Conservation (phyloP, 2,888 invertebrate genomes). For the Mycalesis mineus region DNA sequence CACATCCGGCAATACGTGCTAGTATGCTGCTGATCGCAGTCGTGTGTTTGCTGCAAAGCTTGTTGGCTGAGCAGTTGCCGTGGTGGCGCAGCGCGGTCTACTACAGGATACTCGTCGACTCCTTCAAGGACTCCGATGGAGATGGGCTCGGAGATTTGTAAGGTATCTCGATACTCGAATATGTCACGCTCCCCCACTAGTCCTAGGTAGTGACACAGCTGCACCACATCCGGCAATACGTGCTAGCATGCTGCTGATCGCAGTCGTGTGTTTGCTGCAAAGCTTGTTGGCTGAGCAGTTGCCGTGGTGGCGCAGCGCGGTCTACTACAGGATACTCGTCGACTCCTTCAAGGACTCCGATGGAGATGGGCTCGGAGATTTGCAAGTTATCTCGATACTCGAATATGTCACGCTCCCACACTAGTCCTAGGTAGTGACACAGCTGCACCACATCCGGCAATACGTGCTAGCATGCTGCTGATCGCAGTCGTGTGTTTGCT, state of each 20-base stretch:
- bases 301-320: constrained; percentile 87
- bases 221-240: not conserved
- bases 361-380: constrained; percentile 91
- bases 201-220: not conserved
- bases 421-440: constrained; percentile 9
- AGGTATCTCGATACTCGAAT: constrained; percentile 79
- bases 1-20: not conserved
- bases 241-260: constrained; percentile 43
- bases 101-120: constrained; percentile 90
- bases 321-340: constrained; percentile 90
- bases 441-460: not conserved
- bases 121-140: constrained; percentile 88
- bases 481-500: constrained; percentile 38
- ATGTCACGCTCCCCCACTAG: constrained; percentile 9
- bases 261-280: constrained; percentile 39
- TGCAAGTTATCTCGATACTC: constrained; percentile 85
- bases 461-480: constrained; percentile 44
- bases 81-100: constrained; percentile 91
- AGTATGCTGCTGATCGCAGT: constrained; percentile 47
- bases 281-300: not conserved
- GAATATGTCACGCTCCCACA: not conserved
- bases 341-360: constrained; percentile 90
- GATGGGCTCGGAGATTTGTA: constrained; percentile 92
- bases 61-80: constrained; percentile 20
- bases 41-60: constrained; percentile 33